phyloP scores from a whole-genome alignment of 2,797 vertebrate species.

The Mus spretus region DNA sequence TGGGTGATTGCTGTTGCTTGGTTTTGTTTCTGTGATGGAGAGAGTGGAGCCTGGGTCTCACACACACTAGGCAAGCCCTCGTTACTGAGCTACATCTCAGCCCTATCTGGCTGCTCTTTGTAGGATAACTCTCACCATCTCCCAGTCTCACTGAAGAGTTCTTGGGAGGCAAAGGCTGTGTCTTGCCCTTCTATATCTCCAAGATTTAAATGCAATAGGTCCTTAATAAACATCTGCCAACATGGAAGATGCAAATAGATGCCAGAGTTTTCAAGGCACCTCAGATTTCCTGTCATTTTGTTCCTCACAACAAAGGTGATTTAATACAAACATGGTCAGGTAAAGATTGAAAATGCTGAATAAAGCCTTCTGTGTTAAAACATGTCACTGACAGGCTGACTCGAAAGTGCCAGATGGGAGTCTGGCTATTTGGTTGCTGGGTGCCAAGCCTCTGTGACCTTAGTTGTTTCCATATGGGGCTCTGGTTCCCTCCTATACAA shows the following conservation, averaged over 20 bases:
- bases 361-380: constrained; percentile 10
- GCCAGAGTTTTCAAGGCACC: constrained; percentile 36
- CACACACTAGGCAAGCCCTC: not conserved
- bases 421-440: not conserved
- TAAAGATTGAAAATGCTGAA: not conserved
- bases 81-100: not conserved
- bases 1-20: not conserved
- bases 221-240: constrained; percentile 8
- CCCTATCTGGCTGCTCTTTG: not conserved
- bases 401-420: not conserved
- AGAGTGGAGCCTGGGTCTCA: not conserved
- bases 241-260: not conserved
- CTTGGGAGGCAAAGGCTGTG: not conserved
- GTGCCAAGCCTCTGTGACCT: not conserved
- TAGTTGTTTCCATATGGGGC: not conserved
- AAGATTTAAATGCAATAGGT: not conserved
- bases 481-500: not conserved
- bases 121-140: not conserved
- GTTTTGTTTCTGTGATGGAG: not conserved
- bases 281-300: constrained; percentile 22
- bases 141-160: no score
- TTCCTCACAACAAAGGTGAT: constrained; percentile 39
- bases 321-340: not conserved
- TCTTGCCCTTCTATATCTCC: not conserved
- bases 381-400: not conserved